Evolutionary conservation across 2,888 invertebrate species (phyloP), one percentile per base, ranked within the genome.

Genomic region (Sericinus montela): DNA sequence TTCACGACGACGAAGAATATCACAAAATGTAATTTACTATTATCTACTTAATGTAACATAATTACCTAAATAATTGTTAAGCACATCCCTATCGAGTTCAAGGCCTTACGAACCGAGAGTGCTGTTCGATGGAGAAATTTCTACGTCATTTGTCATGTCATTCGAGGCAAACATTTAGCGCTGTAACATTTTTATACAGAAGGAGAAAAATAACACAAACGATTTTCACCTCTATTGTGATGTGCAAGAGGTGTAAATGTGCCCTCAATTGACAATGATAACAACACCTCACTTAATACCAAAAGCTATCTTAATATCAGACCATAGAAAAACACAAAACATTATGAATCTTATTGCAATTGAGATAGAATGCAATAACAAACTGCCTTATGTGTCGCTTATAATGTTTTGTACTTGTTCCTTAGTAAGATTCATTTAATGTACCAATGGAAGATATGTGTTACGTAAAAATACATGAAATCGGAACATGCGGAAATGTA

Each of bases 211-310:
- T 37, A 14, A 10, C 19, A 19, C 19, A 28, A 35, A 13, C 30
- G 45, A 45, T 50, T 50, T 40, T 45, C 35, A 40, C 45, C 35
- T 50, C 28, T 37, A 44, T 35, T 50, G 39, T 46, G 11, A 45
- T 50, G 25, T 11, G 10, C 19, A 38, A 37, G 29, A 29, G 15
- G 32, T 35, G 43, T 43, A 25, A 43, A 38, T 39, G 38, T 45
- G 40, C 19, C 36, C 44, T 50, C 49, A 45, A 50, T 45, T 36
- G 38, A 43, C 13, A 32, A 38, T 39, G 25, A 39, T 34, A 32
- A 1, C 44, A 37, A 38, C 39, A 32, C 38, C 38, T 23, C 30
- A 19, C 15, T 6, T 19, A 30, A 39, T 37, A 19, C 19, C 19
- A 19, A 19, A 19, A 37, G 13, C 15, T 13, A 4, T 16, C 36